Evolutionary conservation across 2,113 vertebrate species (phyloP).

Genomic region (Spheniscus mendiculus): DNA sequence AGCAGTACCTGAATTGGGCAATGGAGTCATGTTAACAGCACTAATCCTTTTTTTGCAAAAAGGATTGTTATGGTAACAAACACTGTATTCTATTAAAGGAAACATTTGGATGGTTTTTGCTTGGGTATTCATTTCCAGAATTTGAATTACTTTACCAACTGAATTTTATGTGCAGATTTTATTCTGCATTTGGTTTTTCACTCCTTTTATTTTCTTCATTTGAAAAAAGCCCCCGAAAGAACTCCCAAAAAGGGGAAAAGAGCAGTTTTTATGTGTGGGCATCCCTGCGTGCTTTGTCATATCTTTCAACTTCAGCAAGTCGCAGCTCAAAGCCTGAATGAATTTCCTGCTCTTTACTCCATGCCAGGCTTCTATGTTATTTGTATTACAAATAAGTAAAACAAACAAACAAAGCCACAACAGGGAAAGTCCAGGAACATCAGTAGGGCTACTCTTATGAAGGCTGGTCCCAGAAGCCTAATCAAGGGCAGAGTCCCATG

Average conservation of each 20-base stretch:
- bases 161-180: background rate
- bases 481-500: background rate
- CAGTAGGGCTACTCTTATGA: background rate
- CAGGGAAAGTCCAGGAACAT: background rate
- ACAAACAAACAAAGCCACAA: slow-evolving; percentile 32
- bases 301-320: slow-evolving; percentile 30
- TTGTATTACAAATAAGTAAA: slow-evolving; percentile 43
- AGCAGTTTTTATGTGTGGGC: background rate
- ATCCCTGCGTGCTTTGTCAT: slow-evolving; percentile 11
- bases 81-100: slow-evolving; percentile 4
- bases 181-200: background rate
- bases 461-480: background rate
- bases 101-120: background rate
- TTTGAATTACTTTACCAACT: background rate
- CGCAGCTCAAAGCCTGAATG: slow-evolving; percentile 46
- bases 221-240: background rate
- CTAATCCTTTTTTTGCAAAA: background rate
- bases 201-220: background rate
- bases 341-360: slow-evolving; percentile 61
- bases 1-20: background rate
- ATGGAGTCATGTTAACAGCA: background rate
- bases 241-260: background rate
- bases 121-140: background rate
- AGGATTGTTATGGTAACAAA: slow-evolving; percentile 51
- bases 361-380: slow-evolving; percentile 46